A percentile compares a stretch with the other conserved stretches of the same genome.
Evolutionary conservation across 2,797 vertebrate genomes (phyloP).

Genomic region (Urophycis tenuis): DNA sequence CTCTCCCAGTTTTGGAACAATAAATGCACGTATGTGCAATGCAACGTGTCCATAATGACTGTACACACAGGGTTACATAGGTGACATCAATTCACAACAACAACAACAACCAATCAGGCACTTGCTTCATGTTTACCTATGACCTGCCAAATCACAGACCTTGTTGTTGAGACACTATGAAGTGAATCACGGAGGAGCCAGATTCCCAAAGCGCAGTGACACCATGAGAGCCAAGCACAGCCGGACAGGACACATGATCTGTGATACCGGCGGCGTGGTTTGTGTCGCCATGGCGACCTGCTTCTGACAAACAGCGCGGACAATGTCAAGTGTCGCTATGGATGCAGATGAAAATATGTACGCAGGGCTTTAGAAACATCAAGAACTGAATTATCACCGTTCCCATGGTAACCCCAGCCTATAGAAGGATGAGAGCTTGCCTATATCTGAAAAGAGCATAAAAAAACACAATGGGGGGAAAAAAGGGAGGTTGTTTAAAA

Average conservation of each 20-base stretch:
- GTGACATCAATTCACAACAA: background rate
- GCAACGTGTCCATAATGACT: background rate
- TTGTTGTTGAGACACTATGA: background rate
- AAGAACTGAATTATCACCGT: constrained; percentile 69
- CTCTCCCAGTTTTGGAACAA: background rate
- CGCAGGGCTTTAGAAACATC: constrained; percentile 62
- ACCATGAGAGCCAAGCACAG: constrained; percentile 39
- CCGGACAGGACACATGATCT: constrained; percentile 53
- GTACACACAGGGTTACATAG: background rate
- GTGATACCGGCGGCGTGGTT: constrained; percentile 60
- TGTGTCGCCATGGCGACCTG: constrained; percentile 64
- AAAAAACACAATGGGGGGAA: constrained; percentile 32
- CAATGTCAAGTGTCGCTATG: constrained; percentile 70
- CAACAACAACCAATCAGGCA: background rate
- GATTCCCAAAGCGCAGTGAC: background rate
- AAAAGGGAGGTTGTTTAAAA: constrained; percentile 19
- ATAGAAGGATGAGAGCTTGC: constrained; percentile 54
- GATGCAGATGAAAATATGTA: constrained; percentile 70
- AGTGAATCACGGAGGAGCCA: background rate
- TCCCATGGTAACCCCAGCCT: constrained; percentile 67
- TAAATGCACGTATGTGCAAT: background rate
- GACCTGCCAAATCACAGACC: background rate
- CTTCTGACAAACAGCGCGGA: constrained; percentile 62
- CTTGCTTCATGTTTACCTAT: background rate
- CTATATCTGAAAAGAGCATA: constrained; percentile 51